Evolutionary conservation across 1,140 invertebrate genomes (phyloP).

Genomic region (Ips typographus): DNA sequence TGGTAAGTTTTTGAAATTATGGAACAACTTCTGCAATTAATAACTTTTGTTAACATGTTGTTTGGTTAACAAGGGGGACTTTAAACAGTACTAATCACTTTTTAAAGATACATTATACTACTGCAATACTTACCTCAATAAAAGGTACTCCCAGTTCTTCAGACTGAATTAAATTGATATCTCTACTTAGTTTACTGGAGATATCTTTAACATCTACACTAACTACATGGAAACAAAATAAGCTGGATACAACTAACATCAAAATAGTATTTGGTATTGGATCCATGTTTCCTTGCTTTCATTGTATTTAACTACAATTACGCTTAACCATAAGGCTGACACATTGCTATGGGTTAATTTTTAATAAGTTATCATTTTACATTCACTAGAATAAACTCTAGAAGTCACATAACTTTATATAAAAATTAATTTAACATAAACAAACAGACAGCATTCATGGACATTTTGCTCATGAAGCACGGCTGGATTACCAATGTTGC

Average conservation of each 20-base stretch:
- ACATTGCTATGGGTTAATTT: too few relatives aligned
- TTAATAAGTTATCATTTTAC: too few relatives aligned
- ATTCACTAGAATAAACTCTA: too few relatives aligned
- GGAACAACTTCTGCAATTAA: slow-evolving; percentile 53
- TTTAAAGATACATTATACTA: too few relatives aligned
- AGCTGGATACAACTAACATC: slow-evolving; percentile 22
- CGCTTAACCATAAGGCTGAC: too few relatives aligned
- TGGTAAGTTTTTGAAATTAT: slow-evolving; percentile 50
- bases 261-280: slow-evolving; percentile 25
- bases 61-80: too few relatives aligned
- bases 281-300: slow-evolving; percentile 29
- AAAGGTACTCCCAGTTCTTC: slow-evolving; percentile 60
- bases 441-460: too few relatives aligned
- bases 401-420: too few relatives aligned
- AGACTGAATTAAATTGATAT: slow-evolving; percentile 44
- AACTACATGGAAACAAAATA: slow-evolving; percentile 19
- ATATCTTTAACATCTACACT: slow-evolving; percentile 29
- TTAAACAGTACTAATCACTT: too few relatives aligned
- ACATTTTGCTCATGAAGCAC: too few relatives aligned
- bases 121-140: slow-evolving; percentile 55
- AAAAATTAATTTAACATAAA: too few relatives aligned
- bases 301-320: slow-evolving; percentile 4
- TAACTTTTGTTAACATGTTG: background rate
- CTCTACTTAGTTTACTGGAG: slow-evolving; percentile 25
- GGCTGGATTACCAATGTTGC: too few relatives aligned